Base-by-base conservation (phyloP, 2,113 vertebrate genomes). In the Corythornis cristatus region DNA sequence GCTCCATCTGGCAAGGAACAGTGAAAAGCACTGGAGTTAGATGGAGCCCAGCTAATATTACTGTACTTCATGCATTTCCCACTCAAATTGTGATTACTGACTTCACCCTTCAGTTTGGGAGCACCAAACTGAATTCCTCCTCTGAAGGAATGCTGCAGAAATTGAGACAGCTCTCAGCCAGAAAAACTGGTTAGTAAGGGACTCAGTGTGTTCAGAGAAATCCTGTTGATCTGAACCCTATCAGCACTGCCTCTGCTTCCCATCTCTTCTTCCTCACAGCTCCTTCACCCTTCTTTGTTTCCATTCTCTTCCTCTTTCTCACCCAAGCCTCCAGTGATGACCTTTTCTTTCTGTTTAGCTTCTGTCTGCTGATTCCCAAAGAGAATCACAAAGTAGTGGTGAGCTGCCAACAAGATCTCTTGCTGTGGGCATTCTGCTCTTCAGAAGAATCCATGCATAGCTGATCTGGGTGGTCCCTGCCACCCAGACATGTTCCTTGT, bases 161-260 rank as follows among this genome's bases (percentile, higher is more conserved):
- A 79, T 61, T 1, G 4, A 89, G 8, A 8, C 20, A 5, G 9
- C 65, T 90, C 89, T 46, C 33, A 85, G 45, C 7, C 37, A 50
- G 11, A 11, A 66, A 28, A 87, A 89, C 33, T 26, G 7, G 8
- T 65, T 48, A 51, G 33, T 58, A 46, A 75, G 40, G 16, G 19
- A 42, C 16, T 42, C 26, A 75, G 0, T 6, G 22, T 20, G 3
- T 33, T 75, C 28, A 25, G 26, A 73, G 60, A 72, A 70, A 35
- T 46, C 9, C 22, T 57, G 23, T 35, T 87, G 11, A 79, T 54
- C 58, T 68, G 53, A 85, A n/a, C 53, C 35, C 71, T 72, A 31
- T 35, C 12, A 57, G 2, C 0, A 0, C n/a, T 71, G 16, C n/a
- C 29, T 71, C 51, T 89, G 12, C 23, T 79, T 85, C 37, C 28